These are phyloP conservation scores for Siderastrea siderea DNA, from an alignment of 92 coral and sea anemone species.

Conservation along the genomic window DNA sequence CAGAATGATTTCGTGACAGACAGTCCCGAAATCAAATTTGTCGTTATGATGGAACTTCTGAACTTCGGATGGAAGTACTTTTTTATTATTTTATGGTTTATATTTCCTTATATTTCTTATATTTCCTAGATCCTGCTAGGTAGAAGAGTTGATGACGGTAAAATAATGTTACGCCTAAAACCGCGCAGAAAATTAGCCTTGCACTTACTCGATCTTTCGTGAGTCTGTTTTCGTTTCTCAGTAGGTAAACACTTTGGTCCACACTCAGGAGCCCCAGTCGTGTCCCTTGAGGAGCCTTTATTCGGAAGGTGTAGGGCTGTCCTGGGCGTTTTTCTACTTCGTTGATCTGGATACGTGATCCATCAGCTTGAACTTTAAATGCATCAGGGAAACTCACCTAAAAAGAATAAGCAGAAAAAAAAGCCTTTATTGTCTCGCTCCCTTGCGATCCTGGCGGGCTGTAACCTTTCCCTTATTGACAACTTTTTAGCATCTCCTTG, in stretches of 20 bases:
- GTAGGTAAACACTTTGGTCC: slow-evolving; percentile 91
- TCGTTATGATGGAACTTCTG: too few species aligned
- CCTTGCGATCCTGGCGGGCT: too few species aligned
- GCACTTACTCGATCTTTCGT: slow-evolving; percentile 76
- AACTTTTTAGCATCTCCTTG: too few species aligned
- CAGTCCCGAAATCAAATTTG: too few species aligned
- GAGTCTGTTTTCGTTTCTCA: slow-evolving; percentile 85
- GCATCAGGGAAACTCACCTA: slow-evolving; percentile 41
- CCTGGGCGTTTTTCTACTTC: slow-evolving; percentile 58
- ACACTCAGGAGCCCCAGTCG: slow-evolving; percentile 88
- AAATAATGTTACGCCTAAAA: too few species aligned
- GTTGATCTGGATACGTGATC: background rate
- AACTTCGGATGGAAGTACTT: too few species aligned
- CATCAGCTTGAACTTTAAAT: background rate
- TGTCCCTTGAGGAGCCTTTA: slow-evolving; percentile 71
- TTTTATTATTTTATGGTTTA: too few species aligned
- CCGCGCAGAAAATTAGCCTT: background rate
- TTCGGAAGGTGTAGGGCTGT: slow-evolving; percentile 21
- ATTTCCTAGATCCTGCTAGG: too few species aligned
- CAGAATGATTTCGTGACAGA: too few species aligned
- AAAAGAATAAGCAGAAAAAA: background rate
- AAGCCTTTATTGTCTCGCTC: background rate
- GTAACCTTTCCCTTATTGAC: too few species aligned
- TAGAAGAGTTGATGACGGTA: too few species aligned
- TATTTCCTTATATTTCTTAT: too few species aligned